Conservation (phyloP, 2,113 vertebrate genomes). For the Myrmecobius fasciatus region DNA sequence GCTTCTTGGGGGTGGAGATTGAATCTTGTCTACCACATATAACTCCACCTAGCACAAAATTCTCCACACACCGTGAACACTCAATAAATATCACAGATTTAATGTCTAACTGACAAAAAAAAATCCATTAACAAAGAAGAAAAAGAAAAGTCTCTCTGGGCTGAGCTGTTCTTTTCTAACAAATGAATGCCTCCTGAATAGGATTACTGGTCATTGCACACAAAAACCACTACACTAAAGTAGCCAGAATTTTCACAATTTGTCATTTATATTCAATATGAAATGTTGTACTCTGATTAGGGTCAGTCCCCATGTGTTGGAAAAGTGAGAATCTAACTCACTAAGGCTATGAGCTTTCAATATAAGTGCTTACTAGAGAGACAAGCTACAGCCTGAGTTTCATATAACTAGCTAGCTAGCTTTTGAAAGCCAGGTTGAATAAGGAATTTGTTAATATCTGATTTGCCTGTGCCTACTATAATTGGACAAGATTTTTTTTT, state of each 20-base stretch:
- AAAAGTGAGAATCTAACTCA: conserved; percentile 56
- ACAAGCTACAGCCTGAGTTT: conserved; percentile 55
- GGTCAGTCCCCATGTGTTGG: conserved; percentile 32
- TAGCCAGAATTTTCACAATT: conserved; percentile 42
- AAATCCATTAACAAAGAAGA: conserved; percentile 16
- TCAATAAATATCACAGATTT: conserved; percentile 16
- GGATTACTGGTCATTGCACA: conserved; percentile 25
- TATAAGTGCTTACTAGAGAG: conserved; percentile 72
- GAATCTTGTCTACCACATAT: conserved; percentile 5
- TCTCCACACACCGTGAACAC: conserved; percentile 2
- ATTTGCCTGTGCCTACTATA: neutral
- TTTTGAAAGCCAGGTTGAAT: conserved; percentile 47
- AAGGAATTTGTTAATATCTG: neutral
- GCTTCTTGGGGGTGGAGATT: neutral
- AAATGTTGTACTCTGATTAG: neutral
- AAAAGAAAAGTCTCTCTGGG: conserved; percentile 26
- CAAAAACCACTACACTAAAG: conserved; percentile 47
- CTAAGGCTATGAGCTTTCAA: conserved; percentile 50
- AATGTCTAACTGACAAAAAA: conserved; percentile 31
- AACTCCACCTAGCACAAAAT: neutral
- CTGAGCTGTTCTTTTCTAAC: conserved; percentile 43
- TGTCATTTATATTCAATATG: conserved; percentile 52
- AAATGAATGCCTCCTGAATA: conserved; percentile 47
- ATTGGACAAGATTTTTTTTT: conserved; percentile 22
- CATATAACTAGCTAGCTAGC: no score